These are phyloP conservation scores for Choloepus didactylus DNA, from an alignment of 2,797 vertebrate species.

Conservation along the genomic window DNA sequence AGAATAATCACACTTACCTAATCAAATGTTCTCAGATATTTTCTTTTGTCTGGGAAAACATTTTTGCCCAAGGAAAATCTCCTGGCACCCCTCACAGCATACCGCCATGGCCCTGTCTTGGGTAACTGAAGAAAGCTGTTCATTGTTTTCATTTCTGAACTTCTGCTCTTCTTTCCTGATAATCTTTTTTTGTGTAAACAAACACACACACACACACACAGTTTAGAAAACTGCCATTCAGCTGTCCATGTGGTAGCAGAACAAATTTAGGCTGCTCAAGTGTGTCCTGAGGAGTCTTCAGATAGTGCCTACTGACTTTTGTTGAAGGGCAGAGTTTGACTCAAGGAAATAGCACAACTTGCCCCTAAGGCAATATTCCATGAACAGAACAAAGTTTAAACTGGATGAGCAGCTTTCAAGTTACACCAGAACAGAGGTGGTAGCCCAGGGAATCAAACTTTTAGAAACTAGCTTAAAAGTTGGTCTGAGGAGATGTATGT, in stretches of 20 bases:
- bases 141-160: slow-evolving; percentile 32
- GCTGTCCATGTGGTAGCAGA: neutral
- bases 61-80: neutral
- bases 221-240: slow-evolving; percentile 22
- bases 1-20: neutral
- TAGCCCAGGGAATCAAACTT: slow-evolving; percentile 72
- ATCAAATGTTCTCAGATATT: neutral
- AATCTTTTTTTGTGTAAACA: neutral
- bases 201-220: neutral
- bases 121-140: neutral
- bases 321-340: slow-evolving; percentile 72
- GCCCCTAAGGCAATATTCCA: slow-evolving; percentile 64
- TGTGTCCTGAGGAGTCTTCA: slow-evolving; percentile 51
- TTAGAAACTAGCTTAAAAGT: slow-evolving; percentile 65
- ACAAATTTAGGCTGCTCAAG: neutral
- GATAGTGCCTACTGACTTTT: slow-evolving; percentile 62
- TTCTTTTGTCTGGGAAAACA: neutral
- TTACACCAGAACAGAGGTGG: slow-evolving; percentile 50
- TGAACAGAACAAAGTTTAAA: slow-evolving; percentile 72
- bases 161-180: slow-evolving; percentile 17
- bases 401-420: slow-evolving; percentile 67
- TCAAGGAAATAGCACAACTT: slow-evolving; percentile 63
- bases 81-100: neutral
- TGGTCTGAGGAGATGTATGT: neutral
- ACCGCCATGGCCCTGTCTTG: neutral